These are phyloP conservation scores for Lepidurus packardi DNA, from an alignment of 1,140 invertebrate genomes.

Conservation along the genomic window DNA sequence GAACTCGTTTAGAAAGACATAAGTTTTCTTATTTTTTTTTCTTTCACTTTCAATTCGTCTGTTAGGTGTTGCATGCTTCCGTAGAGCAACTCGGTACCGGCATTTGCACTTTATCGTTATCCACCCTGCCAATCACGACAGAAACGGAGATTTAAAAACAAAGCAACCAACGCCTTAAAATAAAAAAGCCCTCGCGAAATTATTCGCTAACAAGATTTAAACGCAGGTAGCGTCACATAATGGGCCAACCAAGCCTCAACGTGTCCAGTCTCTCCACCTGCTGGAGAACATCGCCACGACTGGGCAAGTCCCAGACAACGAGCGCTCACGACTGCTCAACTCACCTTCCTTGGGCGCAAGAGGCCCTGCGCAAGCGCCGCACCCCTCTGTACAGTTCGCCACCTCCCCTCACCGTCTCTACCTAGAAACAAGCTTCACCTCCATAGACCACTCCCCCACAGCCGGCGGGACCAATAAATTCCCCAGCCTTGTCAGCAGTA, in stretches of 20 bases:
- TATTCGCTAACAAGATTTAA: neutral
- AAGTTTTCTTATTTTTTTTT: constrained; percentile 23
- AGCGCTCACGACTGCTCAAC: constrained; percentile 42
- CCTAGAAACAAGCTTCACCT: constrained; percentile 70
- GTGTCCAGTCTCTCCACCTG: constrained; percentile 40
- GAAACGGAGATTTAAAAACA: constrained; percentile 31
- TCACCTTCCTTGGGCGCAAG: constrained; percentile 39
- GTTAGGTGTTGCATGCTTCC: constrained; percentile 45
- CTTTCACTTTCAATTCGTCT: constrained; percentile 35
- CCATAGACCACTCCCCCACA: constrained; percentile 51
- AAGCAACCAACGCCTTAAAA: neutral
- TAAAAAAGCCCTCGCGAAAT: neutral
- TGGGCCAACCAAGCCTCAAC: constrained; percentile 64
- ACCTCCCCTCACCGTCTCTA: constrained; percentile 46
- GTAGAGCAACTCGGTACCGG: constrained; percentile 47
- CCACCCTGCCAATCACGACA: constrained; percentile 29
- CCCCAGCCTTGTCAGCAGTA: constrained; percentile 5
- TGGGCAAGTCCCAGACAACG: constrained; percentile 37
- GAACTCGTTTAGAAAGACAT: neutral
- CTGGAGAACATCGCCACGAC: constrained; percentile 12
- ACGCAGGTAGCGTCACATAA: constrained; percentile 65
- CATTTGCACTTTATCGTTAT: constrained; percentile 38
- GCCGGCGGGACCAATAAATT: constrained; percentile 39
- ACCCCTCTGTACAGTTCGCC: neutral
- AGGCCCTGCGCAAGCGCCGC: neutral